phyloP scores from a whole-genome alignment of 2,797 vertebrate species.

The Pyrocephalus nanus region DNA sequence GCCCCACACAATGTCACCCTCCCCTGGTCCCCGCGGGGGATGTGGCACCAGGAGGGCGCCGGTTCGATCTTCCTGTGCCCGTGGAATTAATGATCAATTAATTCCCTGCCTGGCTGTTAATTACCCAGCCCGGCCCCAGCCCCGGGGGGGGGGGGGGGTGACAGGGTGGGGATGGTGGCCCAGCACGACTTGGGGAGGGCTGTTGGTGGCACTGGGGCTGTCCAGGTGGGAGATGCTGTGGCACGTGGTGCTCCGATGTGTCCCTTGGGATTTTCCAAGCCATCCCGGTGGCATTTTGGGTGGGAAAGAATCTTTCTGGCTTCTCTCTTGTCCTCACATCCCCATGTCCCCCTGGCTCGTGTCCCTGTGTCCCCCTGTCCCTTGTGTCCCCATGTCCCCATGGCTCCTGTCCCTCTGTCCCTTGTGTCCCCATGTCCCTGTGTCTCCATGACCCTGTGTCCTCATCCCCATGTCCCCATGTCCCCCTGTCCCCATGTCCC shows the following conservation, averaged over 20 bases:
- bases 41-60: background rate
- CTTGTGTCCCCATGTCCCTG: background rate
- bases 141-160: background rate
- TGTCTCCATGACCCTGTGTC: too few relatives aligned
- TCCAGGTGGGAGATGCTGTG: rapidly evolving
- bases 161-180: background rate
- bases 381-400: background rate
- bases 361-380: background rate
- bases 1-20: background rate
- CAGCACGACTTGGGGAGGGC: rapidly evolving
- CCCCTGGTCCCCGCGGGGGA: background rate
- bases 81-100: background rate
- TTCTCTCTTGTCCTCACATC: background rate
- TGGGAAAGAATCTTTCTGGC: background rate
- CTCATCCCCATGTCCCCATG: background rate
- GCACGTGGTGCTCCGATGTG: rapidly evolving
- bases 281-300: rapidly evolving
- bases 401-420: too few relatives aligned
- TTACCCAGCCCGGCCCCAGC: background rate
- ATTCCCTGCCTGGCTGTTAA: background rate
- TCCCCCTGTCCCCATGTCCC: background rate
- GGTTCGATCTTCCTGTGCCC: background rate
- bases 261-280: background rate
- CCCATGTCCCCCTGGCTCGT: rapidly evolving
- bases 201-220: background rate